Evolutionary conservation across 1,140 invertebrate genomes (phyloP).

Genomic region (Formica selysi): DNA sequence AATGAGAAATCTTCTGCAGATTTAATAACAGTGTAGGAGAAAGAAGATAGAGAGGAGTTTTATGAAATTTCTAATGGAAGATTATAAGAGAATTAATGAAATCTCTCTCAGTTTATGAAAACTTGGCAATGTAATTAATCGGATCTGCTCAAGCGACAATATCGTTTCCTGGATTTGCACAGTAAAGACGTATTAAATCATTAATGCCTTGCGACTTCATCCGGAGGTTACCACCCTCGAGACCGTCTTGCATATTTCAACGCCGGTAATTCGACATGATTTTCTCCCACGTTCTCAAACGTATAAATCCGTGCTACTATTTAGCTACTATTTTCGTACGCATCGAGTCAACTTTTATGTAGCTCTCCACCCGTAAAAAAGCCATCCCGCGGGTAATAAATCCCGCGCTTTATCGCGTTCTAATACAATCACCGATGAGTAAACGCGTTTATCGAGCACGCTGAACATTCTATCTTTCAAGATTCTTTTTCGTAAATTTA

Average conservation of each 20-base stretch:
- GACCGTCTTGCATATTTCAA: constrained; percentile 66
- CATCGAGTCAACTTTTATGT: constrained; percentile 7
- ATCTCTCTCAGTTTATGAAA: constrained; percentile 6
- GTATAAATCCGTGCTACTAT: constrained; percentile 8
- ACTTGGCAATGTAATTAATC: constrained; percentile 27
- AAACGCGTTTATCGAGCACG: constrained; percentile 3
- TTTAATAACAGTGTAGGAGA: background rate
- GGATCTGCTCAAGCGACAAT: constrained; percentile 37
- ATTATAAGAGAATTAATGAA: constrained; percentile 34
- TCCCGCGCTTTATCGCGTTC: constrained; percentile 27
- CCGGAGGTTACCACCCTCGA: constrained; percentile 49
- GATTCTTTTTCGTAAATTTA: background rate
- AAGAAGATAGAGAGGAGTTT: background rate
- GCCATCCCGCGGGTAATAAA: constrained; percentile 22
- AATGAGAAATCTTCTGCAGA: background rate
- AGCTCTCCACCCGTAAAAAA: constrained; percentile 19
- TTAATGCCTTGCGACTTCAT: constrained; percentile 58
- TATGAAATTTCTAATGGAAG: background rate
- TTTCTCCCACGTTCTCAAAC: constrained; percentile 22
- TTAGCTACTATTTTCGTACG: constrained; percentile 46
- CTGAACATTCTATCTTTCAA: background rate
- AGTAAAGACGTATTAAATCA: constrained; percentile 52
- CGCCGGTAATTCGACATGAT: constrained; percentile 48
- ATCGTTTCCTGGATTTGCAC: constrained; percentile 21
- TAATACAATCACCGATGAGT: constrained; percentile 10